Percentiles rank a stretch among this genome's conserved stretches.
Evolutionary conservation across 1,140 invertebrate species (phyloP).

Genomic region (Nasonia giraulti): DNA sequence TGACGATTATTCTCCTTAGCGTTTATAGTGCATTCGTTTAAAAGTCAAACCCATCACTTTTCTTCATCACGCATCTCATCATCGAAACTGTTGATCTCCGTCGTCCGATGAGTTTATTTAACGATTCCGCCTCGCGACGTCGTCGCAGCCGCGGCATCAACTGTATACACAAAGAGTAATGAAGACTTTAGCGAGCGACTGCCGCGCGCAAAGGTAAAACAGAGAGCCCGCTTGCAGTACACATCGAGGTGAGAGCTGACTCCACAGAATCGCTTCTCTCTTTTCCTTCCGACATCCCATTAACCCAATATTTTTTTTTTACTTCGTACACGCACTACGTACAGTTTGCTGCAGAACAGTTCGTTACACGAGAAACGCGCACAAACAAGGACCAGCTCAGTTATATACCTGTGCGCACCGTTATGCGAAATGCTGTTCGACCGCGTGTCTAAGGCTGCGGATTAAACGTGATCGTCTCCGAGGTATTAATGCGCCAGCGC

Average conservation of each 20-base stretch:
- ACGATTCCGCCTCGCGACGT: no score
- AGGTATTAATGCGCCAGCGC: no score
- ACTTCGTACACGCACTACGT: background rate
- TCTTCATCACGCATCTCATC: no score
- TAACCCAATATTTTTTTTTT: constrained; percentile 44
- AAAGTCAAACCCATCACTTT: no score
- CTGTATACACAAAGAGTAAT: constrained; percentile 1
- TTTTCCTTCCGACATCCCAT: constrained; percentile 33
- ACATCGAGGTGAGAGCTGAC: constrained; percentile 10
- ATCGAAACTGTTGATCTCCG: no score
- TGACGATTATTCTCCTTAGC: no score
- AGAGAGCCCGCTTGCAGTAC: background rate
- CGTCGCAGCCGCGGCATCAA: background rate
- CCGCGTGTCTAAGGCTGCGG: no score
- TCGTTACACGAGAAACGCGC: background rate
- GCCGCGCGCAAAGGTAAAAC: constrained; percentile 26
- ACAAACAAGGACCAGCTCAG: background rate
- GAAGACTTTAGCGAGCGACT: constrained; percentile 3
- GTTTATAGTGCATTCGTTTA: no score
- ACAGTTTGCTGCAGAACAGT: background rate
- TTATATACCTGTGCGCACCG: no score
- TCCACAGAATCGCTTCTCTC: constrained; percentile 31
- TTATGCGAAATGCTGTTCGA: background rate
- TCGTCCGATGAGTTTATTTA: no score
- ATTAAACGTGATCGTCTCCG: no score